These are phyloP conservation scores for Tineola bisselliella DNA, from an alignment of 2,888 invertebrate genomes.

Conservation along the genomic window DNA sequence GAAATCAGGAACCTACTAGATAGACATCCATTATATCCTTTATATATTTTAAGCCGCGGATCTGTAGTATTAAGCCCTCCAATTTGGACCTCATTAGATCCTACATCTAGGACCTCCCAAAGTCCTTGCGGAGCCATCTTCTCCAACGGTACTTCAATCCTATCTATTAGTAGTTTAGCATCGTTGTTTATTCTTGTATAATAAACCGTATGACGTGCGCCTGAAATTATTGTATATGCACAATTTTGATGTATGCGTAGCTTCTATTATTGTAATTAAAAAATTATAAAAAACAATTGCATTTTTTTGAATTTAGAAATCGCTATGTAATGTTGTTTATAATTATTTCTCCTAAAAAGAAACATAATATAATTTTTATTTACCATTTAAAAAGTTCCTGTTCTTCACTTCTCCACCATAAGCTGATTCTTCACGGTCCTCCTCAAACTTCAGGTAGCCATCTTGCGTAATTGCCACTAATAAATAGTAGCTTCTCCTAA, in stretches of 20 bases:
- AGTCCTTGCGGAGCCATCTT: slow-evolving; percentile 75
- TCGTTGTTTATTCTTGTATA: slow-evolving; percentile 76
- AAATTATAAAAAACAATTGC: too few species aligned
- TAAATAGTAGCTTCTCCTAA: slow-evolving; percentile 83
- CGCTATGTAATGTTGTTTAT: too few species aligned
- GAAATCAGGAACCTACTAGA: slow-evolving; percentile 80
- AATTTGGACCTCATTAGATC: slow-evolving; percentile 85
- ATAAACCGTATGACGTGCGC: slow-evolving; percentile 79
- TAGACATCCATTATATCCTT: slow-evolving; percentile 88
- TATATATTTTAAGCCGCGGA: slow-evolving; percentile 82
- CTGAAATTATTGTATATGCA: slow-evolving; percentile 35
- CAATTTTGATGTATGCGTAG: too few species aligned
- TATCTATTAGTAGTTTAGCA: slow-evolving; percentile 78
- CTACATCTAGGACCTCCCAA: slow-evolving; percentile 72
- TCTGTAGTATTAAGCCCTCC: slow-evolving; percentile 88
- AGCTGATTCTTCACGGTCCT: slow-evolving; percentile 80
- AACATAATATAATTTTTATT: background rate
- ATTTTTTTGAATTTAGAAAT: too few species aligned
- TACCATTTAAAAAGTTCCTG: slow-evolving; percentile 84
- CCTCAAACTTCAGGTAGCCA: slow-evolving; percentile 85
- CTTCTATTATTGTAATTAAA: too few species aligned
- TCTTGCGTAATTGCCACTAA: slow-evolving; percentile 84
- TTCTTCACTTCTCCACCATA: slow-evolving; percentile 80
- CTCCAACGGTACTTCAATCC: slow-evolving; percentile 76
- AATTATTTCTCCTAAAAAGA: too few species aligned